phyloP scores from a whole-genome alignment of 2,888 invertebrate genomes.

The Drosophila atripex region DNA sequence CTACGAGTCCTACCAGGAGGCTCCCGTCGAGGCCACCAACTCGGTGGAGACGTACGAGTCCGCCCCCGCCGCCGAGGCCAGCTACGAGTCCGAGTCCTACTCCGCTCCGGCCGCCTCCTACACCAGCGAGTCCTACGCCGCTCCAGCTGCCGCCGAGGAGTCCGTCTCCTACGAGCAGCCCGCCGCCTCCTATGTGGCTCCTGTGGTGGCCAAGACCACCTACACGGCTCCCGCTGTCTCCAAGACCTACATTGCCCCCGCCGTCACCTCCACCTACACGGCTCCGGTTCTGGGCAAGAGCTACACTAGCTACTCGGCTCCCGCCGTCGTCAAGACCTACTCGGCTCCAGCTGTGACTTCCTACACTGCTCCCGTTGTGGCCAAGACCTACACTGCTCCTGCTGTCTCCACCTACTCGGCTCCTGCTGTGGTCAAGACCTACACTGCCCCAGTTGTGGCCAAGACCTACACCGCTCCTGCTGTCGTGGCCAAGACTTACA shows the following conservation, averaged over 20 bases:
- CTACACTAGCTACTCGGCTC: slow-evolving; percentile 36
- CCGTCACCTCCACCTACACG: slow-evolving; percentile 12
- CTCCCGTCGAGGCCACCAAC: slow-evolving; percentile 21
- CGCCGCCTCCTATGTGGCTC: slow-evolving; percentile 33
- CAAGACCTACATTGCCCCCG: slow-evolving; percentile 5
- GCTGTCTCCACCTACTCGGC: slow-evolving; percentile 36
- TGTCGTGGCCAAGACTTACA: slow-evolving; percentile 21
- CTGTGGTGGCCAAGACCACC: slow-evolving; percentile 20
- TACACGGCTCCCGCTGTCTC: slow-evolving; percentile 47
- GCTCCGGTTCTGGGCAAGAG: slow-evolving; percentile 37
- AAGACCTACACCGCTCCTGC: slow-evolving; percentile 44
- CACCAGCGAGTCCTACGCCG: slow-evolving; percentile 34
- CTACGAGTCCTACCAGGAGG: slow-evolving; percentile 39
- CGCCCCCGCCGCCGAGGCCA: slow-evolving; percentile 33
- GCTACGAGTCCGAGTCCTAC: slow-evolving; percentile 40
- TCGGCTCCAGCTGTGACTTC: slow-evolving; percentile 38
- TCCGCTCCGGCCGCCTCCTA: slow-evolving; percentile 42
- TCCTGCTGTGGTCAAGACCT: slow-evolving; percentile 11
- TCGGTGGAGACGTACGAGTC: slow-evolving; percentile 33
- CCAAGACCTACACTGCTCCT: slow-evolving; percentile 24
- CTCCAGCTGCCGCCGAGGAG: slow-evolving; percentile 35
- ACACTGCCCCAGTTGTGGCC: slow-evolving; percentile 30
- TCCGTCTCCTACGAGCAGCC: slow-evolving; percentile 28
- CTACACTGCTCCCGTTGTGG: slow-evolving; percentile 7
- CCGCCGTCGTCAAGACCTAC: slow-evolving; percentile 26